Conservation (phyloP, 2,797 vertebrate species). For the Gymnodraco acuticeps region DNA sequence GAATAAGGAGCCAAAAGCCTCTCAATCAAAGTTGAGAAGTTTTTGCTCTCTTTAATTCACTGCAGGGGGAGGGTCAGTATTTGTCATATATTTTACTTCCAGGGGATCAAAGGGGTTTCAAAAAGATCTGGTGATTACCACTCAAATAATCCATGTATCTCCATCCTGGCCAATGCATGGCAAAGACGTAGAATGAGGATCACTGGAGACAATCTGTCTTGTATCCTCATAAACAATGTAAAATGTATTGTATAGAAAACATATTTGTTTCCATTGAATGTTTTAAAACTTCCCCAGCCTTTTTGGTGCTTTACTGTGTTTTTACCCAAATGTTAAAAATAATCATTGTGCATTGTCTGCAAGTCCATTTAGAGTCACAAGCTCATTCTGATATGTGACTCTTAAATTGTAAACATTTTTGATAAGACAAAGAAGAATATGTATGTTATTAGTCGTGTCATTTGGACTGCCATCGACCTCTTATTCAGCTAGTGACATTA, state of each 20-base stretch:
- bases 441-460: no score
- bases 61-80: background rate
- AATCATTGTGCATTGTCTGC: background rate
- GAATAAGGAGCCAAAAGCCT: background rate
- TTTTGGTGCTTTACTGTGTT: background rate
- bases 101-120: slow-evolving; percentile 15
- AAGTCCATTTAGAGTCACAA: background rate
- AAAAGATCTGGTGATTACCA: slow-evolving; percentile 17
- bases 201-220: background rate
- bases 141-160: slow-evolving; percentile 29
- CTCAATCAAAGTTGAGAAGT: background rate
- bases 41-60: background rate
- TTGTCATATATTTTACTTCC: background rate
- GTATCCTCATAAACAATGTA: background rate
- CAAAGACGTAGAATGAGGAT: background rate
- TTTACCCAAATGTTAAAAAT: background rate
- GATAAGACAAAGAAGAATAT: background rate
- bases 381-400: background rate
- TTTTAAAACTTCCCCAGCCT: background rate
- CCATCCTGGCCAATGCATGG: background rate
- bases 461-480: no score
- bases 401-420: background rate
- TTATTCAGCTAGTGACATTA: no score
- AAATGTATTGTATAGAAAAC: no score
- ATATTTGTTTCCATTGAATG: background rate